Percentiles rank a stretch among this genome's conserved stretches.
phyloP scores from a whole-genome alignment of 2,888 invertebrate species.

The Keiferia lycopersicella region DNA sequence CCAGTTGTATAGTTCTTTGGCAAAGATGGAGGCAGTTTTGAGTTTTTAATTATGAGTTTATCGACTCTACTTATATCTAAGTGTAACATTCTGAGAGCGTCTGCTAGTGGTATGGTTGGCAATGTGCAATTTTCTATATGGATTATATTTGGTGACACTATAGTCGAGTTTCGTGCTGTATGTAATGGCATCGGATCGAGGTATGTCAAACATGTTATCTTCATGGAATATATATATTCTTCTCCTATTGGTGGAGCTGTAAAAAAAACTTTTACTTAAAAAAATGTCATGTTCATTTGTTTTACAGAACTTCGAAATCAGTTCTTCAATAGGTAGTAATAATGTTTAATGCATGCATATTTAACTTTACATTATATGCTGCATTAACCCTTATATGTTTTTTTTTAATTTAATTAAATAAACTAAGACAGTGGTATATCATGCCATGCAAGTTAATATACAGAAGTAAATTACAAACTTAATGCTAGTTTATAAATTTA shows the following conservation, averaged over 20 bases:
- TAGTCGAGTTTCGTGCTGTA: neutral
- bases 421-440: no score
- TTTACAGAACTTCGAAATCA: neutral
- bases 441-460: no score
- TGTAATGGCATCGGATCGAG: slow-evolving; percentile 5
- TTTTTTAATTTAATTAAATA: no score
- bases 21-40: neutral
- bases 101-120: neutral
- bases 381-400: no score
- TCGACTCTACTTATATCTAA: neutral
- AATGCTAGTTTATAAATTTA: no score
- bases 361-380: no score
- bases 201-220: neutral
- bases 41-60: neutral
- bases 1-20: slow-evolving; percentile 1
- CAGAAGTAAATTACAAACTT: no score
- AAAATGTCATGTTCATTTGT: neutral
- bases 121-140: slow-evolving; percentile 8
- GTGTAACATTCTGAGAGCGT: neutral
- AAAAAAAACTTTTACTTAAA: neutral
- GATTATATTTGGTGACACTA: neutral
- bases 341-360: no score
- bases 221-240: neutral
- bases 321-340: neutral
- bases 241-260: neutral